Percentiles rank a stretch among this genome's conserved stretches.
These are phyloP conservation scores for Bibio marci DNA, from an alignment of 2,888 invertebrate species.

Conservation along the genomic window DNA sequence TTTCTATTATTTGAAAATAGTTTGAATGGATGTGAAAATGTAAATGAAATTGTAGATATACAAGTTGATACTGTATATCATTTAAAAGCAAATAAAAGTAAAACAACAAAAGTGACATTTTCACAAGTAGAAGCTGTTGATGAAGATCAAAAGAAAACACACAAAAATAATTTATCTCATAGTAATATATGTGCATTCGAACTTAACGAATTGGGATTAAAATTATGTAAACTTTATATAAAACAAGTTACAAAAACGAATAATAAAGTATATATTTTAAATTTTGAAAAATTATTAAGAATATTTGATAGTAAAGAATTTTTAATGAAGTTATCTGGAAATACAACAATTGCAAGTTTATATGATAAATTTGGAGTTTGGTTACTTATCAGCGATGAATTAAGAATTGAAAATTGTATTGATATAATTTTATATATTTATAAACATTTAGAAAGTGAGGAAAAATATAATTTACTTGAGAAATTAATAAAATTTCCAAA, in stretches of 20 bases:
- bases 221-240: constrained; percentile 35
- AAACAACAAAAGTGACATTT: no score
- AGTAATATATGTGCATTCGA: no score
- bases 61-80: no score
- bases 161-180: no score
- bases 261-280: constrained; percentile 31
- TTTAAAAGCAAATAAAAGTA: no score
- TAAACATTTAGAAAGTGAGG: constrained; percentile 32
- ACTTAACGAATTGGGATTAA: constrained; percentile 30
- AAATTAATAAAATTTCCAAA: constrained; percentile 31
- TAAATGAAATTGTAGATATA: no score
- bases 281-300: constrained; percentile 35
- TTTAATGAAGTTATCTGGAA: constrained; percentile 28
- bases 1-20: no score
- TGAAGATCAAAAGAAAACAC: no score
- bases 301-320: constrained; percentile 38
- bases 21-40: no score
- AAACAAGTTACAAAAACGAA: constrained; percentile 32
- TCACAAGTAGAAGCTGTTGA: no score
- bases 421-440: constrained; percentile 45
- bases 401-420: constrained; percentile 35
- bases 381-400: constrained; percentile 30
- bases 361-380: constrained; percentile 24
- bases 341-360: constrained; percentile 15
- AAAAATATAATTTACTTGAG: constrained; percentile 36